Evolutionary conservation across 2,888 invertebrate genomes (phyloP), one percentile per base, ranked within the genome.

Genomic region (Anoplius nigerrimus): DNA sequence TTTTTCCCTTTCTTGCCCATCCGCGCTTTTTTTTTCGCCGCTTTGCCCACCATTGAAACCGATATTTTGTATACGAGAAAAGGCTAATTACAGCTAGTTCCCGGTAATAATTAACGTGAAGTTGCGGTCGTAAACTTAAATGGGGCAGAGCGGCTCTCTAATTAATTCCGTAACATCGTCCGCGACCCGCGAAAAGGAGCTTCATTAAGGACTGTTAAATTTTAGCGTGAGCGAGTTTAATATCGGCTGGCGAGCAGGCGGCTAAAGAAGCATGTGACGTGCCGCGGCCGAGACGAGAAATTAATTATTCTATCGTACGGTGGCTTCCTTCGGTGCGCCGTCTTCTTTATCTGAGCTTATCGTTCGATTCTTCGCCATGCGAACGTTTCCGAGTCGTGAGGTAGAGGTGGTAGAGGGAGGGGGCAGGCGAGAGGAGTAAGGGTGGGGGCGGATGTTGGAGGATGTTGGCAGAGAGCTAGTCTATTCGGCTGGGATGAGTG

Each of bases 61-160:
- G 76, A 80, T 79, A 79, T 79, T 79, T 79, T 78, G 79, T 79
- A 79, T 80, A 73, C 76, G 74, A 60, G 78, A 71, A 18, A 68
- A 80, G 80, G 78, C 79, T 79, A 80, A 79, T 79, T 79, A 79
- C 79, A 78, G 74, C 78, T 79, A 79, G 78, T 79, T 80, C 80
- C 66, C 72, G 71, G 79, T 79, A 79, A 79, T 79, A 80, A 79
- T 79, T 79, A 79, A 79, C 79, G 78, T 80, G 73, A 79, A 76
- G 75, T 72, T 75, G 72, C 74, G 80, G 69, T 80, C 79, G 79
- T 79, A 79, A 79, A 79, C 80, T 78, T 76, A 79, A 79, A 80
- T 75, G 80, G 78, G 76, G 69, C 79, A 77, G 78, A 74, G 77
- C 78, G 65, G 79, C 78, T 78, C 80, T 80, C 80, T 80, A 79